These are phyloP conservation scores for Etheostoma cragini DNA, from an alignment of 2,113 vertebrate genomes.

Conservation along the genomic window DNA sequence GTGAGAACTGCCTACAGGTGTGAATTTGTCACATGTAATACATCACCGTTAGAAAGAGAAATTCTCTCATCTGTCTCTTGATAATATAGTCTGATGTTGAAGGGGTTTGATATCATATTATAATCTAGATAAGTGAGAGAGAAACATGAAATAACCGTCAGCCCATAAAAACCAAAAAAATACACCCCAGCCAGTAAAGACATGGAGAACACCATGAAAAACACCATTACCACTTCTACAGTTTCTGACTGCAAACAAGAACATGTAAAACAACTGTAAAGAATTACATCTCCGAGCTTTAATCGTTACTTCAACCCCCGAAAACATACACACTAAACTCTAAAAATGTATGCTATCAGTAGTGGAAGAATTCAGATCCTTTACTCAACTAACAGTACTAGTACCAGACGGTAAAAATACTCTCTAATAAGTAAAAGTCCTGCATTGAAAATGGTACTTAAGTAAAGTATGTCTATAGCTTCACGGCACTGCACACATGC, in stretches of 20 bases:
- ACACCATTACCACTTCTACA: not conserved
- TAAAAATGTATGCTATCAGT: not conserved
- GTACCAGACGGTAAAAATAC: too few relatives aligned
- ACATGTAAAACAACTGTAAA: not conserved
- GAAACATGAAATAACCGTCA: slow-evolving; percentile 4
- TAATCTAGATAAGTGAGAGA: not conserved
- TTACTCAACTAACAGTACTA: too few relatives aligned
- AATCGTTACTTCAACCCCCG: not conserved
- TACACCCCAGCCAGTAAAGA: not conserved
- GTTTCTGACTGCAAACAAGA: not conserved
- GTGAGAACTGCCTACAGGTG: slow-evolving; percentile 8
- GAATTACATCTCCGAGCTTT: slow-evolving; percentile 5
- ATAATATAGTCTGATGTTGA: not conserved
- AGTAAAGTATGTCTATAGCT: too few relatives aligned
- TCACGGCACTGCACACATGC: too few relatives aligned
- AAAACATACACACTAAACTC: not conserved
- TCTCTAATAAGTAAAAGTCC: too few relatives aligned
- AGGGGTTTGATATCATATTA: not conserved
- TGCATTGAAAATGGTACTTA: too few relatives aligned
- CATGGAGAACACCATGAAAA: not conserved
- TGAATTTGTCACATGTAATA: slow-evolving; percentile 20
- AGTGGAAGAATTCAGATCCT: too few relatives aligned
- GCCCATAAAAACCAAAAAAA: not conserved
- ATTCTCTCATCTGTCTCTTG: not conserved
- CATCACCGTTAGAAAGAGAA: not conserved